Base-by-base conservation (phyloP, 1,140 invertebrate species). In the Eubasilissa regina region DNA sequence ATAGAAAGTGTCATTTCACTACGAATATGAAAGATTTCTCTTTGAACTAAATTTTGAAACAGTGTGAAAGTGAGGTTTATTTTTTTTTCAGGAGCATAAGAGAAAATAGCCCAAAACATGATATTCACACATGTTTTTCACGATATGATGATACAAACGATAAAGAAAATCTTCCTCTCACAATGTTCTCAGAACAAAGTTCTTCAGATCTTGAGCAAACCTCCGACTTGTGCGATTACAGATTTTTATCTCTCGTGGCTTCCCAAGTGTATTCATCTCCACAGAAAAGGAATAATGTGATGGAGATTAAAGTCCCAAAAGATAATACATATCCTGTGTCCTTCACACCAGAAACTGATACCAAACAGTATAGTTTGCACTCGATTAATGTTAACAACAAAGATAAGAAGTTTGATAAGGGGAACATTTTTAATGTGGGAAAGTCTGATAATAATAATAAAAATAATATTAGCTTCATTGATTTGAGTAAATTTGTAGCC, bases 401-500 rank as follows among this genome's bases (percentile, higher is more conserved):
- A 35, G 25, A 35, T 35, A 35, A 35, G 1, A 35, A 35, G 1
- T 35, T 35, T 35, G 25, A 35, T 35, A 35, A 35, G 25, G 1
- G 25, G 1, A 35, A 35, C 25, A 35, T 3, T n/a, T n/a, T n/a
- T 35, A 35, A 35, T 35, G 25, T 6, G 6, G 25, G 25, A 35
- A 35, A 35, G 25, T 35, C 25, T 35, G 13, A 17, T 15, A 10
- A 56, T 0, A 19, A 53, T 10, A 19, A 25, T 0, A 53, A 53
- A 1, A 9, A 45, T 48, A 47, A 48, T 7, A 19, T 15, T 10
- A 60, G 19, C 19, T 60, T 3, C 17, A 60, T 60, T 19, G 19
- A 60, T n/a, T n/a, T 68, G n/a, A 68, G 64, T 19, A 68, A 68
- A 15, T 68, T 47, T 68, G 15, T 4, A 8, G 64, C 64, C 15